Conservation (phyloP, 2,888 invertebrate genomes). For the Cremastobaeus sp. region DNA sequence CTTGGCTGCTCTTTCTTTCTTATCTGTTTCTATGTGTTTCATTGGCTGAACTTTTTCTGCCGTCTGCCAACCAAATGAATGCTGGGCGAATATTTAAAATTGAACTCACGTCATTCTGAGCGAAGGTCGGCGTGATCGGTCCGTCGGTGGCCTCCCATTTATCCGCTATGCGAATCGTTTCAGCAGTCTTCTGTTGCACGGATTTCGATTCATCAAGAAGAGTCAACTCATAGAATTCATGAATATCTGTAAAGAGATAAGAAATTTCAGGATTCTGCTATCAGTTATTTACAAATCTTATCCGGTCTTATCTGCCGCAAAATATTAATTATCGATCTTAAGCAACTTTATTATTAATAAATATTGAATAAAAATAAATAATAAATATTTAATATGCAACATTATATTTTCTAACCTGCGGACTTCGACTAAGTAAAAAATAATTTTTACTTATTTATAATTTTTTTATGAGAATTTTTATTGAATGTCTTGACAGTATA, state of each 20-base stretch:
- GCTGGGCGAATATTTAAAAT: slow-evolving; percentile 56
- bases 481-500: no score
- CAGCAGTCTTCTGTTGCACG: slow-evolving; percentile 96
- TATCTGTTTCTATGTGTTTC: slow-evolving; percentile 3
- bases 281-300: no score
- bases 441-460: no score
- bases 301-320: no score
- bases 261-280: slow-evolving; percentile 38
- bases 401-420: no score
- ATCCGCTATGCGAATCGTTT: slow-evolving; percentile 95
- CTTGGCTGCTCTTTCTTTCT: background rate
- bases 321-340: no score
- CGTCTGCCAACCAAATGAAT: slow-evolving; percentile 40
- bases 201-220: slow-evolving; percentile 96
- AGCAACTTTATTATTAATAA: no score
- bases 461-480: no score
- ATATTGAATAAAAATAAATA: no score
- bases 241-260: slow-evolving; percentile 88
- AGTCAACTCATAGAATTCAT: slow-evolving; percentile 99
- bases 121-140: slow-evolving; percentile 81
- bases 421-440: no score
- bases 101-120: slow-evolving; percentile 82
- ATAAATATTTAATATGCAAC: no score
- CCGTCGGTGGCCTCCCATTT: slow-evolving; percentile 91
- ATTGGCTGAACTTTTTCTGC: slow-evolving; percentile 23